Conservation (phyloP, 1,140 invertebrate genomes). For the Drosophila lowei region DNA sequence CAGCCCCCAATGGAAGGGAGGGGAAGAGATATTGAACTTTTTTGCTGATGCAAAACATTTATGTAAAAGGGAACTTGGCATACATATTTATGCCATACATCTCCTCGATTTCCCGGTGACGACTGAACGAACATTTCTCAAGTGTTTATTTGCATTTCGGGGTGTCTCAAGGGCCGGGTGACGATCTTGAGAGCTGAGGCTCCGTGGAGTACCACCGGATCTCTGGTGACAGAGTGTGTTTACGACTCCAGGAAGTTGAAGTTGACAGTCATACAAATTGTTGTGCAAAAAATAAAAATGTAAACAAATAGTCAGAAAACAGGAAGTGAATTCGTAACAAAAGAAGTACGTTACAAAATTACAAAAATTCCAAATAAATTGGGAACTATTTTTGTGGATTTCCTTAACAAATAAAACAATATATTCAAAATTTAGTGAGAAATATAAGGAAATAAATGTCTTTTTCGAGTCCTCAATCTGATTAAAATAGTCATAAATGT, state of each 20-base stretch:
- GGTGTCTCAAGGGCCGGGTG: background rate
- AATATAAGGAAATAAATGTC: no score
- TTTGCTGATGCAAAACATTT: constrained; percentile 32
- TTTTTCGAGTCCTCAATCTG: no score
- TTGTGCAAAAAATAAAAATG: constrained; percentile 19
- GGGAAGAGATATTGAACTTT: constrained; percentile 15
- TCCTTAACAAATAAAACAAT: no score
- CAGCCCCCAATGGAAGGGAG: no score
- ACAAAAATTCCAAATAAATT: background rate
- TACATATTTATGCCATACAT: constrained; percentile 24
- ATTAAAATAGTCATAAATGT: no score
- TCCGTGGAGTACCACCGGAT: background rate
- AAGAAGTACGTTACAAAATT: background rate
- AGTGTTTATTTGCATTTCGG: constrained; percentile 67
- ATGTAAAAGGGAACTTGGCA: constrained; percentile 28
- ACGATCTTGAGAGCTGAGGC: background rate
- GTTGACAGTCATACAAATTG: constrained; percentile 12
- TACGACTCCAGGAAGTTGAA: constrained; percentile 64
- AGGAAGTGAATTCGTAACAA: constrained; percentile 40
- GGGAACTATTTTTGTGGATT: background rate
- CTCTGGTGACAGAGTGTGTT: constrained; percentile 18
- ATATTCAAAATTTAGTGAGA: no score
- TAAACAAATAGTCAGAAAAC: constrained; percentile 24
- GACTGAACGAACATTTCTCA: constrained; percentile 23
- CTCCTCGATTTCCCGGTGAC: constrained; percentile 3